Evolutionary conservation across 2,888 invertebrate genomes (phyloP).

Genomic region (Tuta absoluta): DNA sequence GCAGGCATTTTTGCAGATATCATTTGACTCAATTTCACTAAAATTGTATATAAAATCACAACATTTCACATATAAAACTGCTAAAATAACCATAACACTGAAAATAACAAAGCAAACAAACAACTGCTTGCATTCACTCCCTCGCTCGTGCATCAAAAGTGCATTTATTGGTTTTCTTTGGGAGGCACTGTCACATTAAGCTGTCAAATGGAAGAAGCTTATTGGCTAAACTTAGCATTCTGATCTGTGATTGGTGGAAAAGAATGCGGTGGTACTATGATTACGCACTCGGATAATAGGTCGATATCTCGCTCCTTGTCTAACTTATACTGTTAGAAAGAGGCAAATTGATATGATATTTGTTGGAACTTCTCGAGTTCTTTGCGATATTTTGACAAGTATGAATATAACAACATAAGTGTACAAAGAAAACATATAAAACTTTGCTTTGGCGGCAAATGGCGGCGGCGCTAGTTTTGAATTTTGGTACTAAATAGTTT

Average conservation of each 20-base stretch:
- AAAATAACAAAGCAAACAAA: constrained; percentile 35
- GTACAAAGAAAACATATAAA: background rate
- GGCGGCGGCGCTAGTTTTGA: background rate
- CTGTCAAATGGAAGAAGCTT: constrained; percentile 8
- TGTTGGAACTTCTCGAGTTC: no score
- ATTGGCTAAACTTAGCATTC: constrained; percentile 5
- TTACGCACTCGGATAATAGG: background rate
- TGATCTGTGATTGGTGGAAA: constrained; percentile 9
- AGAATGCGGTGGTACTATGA: constrained; percentile 4
- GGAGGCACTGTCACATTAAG: background rate
- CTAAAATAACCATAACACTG: constrained; percentile 28
- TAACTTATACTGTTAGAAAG: background rate
- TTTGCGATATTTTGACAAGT: no score
- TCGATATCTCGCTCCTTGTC: background rate
- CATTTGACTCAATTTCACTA: constrained; percentile 21
- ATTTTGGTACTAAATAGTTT: no score
- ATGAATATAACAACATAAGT: background rate
- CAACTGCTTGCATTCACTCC: constrained; percentile 26
- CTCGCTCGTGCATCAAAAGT: constrained; percentile 24
- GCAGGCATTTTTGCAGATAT: constrained; percentile 30
- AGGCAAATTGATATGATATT: background rate
- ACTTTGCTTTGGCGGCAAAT: background rate
- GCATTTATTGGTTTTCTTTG: constrained; percentile 26
- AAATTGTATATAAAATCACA: constrained; percentile 21
- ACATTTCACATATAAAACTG: constrained; percentile 26